phyloP scores from a whole-genome alignment of 2,888 invertebrate genomes.

The Netelia virgata region DNA sequence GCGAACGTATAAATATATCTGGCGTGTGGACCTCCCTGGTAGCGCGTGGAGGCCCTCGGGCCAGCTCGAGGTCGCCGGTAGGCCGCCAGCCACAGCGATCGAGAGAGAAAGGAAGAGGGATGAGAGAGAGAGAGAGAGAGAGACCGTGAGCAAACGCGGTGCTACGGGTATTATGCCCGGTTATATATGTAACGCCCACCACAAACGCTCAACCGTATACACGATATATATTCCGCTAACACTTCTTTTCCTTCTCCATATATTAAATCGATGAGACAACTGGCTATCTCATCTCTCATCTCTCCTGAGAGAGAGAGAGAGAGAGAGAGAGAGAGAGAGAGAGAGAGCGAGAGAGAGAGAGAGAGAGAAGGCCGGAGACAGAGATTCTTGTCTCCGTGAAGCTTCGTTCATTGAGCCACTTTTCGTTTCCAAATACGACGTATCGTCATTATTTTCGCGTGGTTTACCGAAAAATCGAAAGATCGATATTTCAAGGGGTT shows the following conservation, averaged over 20 bases:
- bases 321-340: too few relatives aligned
- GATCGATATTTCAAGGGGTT: too few relatives aligned
- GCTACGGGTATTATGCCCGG: slow-evolving; percentile 59
- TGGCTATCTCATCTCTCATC: slow-evolving; percentile 59
- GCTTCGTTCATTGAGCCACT: not conserved
- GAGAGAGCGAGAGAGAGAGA: too few relatives aligned
- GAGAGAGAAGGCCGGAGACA: not conserved
- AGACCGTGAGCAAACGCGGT: slow-evolving; percentile 31
- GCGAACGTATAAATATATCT: slow-evolving; percentile 35
- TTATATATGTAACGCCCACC: slow-evolving; percentile 72
- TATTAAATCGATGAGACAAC: slow-evolving; percentile 68
- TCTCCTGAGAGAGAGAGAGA: slow-evolving; percentile 50
- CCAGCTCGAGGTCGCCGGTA: slow-evolving; percentile 61
- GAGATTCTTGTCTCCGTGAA: not conserved
- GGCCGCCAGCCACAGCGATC: slow-evolving; percentile 57
- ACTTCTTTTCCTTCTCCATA: slow-evolving; percentile 65
- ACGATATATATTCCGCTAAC: slow-evolving; percentile 46
- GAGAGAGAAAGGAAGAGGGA: slow-evolving; percentile 48
- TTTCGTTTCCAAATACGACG: not conserved
- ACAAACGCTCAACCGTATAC: slow-evolving; percentile 56
- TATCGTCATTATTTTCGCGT: not conserved
- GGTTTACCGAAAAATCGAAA: not conserved
- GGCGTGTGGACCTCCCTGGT: slow-evolving; percentile 61
- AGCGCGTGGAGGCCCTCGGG: slow-evolving; percentile 62
- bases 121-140: slow-evolving; percentile 15